Evolutionary conservation across 2,888 invertebrate species (phyloP).

Genomic region (Camponotus fellah): DNA sequence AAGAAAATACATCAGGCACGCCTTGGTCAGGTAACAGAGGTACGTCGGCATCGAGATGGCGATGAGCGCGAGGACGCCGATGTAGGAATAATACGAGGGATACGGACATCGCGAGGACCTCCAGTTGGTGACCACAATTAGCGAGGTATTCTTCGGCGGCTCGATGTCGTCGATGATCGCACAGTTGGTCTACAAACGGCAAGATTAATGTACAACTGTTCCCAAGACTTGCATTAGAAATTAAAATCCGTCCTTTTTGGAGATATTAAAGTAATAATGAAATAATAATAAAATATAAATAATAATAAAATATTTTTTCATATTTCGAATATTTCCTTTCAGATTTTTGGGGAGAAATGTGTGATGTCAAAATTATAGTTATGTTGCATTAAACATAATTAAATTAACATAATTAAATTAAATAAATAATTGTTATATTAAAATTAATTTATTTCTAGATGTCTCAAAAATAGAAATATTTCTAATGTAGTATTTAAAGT

Average conservation of each 20-base stretch:
- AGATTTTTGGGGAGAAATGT: background rate
- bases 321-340: background rate
- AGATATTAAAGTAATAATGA: background rate
- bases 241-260: background rate
- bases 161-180: conserved; percentile 80
- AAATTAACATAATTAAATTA: too few relatives aligned
- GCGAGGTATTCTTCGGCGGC: conserved; percentile 78
- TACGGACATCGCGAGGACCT: conserved; percentile 87
- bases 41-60: conserved; percentile 91
- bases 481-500: background rate
- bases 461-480: background rate
- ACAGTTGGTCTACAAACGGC: conserved; percentile 80
- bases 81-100: conserved; percentile 92
- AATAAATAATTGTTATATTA: too few relatives aligned
- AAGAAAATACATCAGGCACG: conserved; percentile 89
- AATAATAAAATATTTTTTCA: background rate
- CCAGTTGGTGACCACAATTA: conserved; percentile 50
- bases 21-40: conserved; percentile 90
- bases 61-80: conserved; percentile 90
- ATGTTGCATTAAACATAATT: too few relatives aligned
- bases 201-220: background rate
- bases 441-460: too few relatives aligned
- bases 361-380: too few relatives aligned
- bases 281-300: background rate
- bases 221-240: background rate